Evolutionary conservation across 2,113 vertebrate genomes (phyloP).

Genomic region (Pterocles orientalis): DNA sequence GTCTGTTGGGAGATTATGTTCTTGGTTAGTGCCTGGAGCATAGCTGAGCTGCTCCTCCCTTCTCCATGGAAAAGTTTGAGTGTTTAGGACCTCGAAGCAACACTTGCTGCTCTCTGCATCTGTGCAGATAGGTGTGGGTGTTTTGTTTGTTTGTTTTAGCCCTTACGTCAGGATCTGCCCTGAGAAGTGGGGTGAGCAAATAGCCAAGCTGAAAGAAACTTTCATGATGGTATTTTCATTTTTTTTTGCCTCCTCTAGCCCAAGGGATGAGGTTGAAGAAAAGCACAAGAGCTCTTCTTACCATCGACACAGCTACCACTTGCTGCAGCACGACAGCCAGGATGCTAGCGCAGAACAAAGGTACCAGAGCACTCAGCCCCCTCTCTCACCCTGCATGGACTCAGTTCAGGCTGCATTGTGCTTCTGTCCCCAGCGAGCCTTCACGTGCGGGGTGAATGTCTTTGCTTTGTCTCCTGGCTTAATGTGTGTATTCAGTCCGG

Average conservation of each 20-base stretch:
- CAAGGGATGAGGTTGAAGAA: conserved; percentile 90
- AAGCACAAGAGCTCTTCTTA: conserved; percentile 88
- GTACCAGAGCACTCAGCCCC: conserved; percentile 65
- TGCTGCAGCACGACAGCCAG: conserved; percentile 91
- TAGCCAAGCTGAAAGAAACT: neutral
- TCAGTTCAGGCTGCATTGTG: neutral
- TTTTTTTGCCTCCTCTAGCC: conserved; percentile 68
- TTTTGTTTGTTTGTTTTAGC: neutral
- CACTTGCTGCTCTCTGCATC: neutral
- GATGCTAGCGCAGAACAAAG: conserved; percentile 92
- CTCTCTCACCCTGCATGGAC: neutral
- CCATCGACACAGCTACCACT: conserved; percentile 88
- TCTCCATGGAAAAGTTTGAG: neutral
- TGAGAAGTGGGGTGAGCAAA: neutral
- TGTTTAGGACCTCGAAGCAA: neutral
- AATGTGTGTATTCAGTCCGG: neutral
- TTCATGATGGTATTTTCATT: neutral
- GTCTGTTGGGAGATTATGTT: neutral
- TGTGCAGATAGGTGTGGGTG: neutral
- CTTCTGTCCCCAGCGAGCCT: neutral
- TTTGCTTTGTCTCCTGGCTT: conserved; percentile 20
- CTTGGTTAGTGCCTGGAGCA: neutral
- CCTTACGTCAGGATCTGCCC: neutral
- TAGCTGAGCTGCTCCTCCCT: neutral
- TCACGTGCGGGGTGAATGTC: neutral